Conservation (phyloP, 2,888 invertebrate genomes). For the Noctua janthina region DNA sequence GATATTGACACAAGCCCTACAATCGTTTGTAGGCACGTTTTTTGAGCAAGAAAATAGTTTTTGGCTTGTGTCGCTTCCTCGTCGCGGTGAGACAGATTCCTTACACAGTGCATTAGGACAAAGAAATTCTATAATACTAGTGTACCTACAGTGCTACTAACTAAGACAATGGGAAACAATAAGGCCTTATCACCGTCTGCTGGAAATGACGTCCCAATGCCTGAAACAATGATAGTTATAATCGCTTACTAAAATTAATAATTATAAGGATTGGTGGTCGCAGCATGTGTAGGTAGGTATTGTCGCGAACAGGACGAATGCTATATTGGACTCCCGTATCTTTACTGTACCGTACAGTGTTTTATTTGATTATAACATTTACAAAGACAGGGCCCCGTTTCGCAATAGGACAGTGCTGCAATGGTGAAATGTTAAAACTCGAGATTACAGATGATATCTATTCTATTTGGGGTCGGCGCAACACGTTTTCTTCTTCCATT, state of each 20-base stretch:
- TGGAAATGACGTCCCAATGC: background rate
- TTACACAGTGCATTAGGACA: background rate
- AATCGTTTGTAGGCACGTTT: background rate
- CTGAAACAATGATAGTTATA: slow-evolving; percentile 6
- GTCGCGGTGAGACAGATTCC: background rate
- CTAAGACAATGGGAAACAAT: slow-evolving; percentile 18
- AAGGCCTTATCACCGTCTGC: slow-evolving; percentile 12
- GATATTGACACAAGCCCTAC: background rate
- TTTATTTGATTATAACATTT: background rate
- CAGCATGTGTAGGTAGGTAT: too few species aligned
- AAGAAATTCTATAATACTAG: slow-evolving; percentile 16
- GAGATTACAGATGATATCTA: background rate
- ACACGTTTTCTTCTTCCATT: too few species aligned
- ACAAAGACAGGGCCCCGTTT: background rate
- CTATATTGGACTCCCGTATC: background rate
- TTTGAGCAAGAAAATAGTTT: background rate
- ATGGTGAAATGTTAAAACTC: background rate
- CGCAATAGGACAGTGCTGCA: background rate
- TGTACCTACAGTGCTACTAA: slow-evolving; percentile 12
- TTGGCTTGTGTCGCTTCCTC: background rate
- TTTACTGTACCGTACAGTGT: background rate
- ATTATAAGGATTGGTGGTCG: background rate
- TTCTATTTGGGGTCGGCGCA: too few species aligned
- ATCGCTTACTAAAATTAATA: background rate
- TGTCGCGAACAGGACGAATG: background rate